These are phyloP conservation scores for Atethmia centrago DNA, from an alignment of 2,888 invertebrate genomes.

Conservation along the genomic window DNA sequence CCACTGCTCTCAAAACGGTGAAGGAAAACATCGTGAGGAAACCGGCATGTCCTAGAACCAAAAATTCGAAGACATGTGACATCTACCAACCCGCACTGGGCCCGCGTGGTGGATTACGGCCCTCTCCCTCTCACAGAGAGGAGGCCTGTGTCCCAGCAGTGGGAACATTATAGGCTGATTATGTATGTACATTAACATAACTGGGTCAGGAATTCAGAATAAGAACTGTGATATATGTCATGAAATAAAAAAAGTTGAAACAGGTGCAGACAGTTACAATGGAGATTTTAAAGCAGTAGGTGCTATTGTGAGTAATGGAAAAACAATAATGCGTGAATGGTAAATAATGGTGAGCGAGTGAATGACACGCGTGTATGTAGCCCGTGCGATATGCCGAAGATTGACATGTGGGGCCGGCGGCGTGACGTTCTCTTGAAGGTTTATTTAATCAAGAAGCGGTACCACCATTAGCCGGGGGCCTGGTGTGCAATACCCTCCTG, in stretches of 20 bases:
- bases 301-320: slow-evolving; percentile 42
- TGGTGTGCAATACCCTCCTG: slow-evolving; percentile 79
- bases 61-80: too few relatives aligned
- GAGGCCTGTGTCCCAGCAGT: too few relatives aligned
- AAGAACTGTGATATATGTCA: slow-evolving; percentile 45
- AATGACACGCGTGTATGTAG: slow-evolving; percentile 70
- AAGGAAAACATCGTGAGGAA: too few relatives aligned
- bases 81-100: too few relatives aligned
- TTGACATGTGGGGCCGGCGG: slow-evolving; percentile 80
- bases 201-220: slow-evolving; percentile 60
- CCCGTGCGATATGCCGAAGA: slow-evolving; percentile 84
- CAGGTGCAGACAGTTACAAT: slow-evolving; percentile 44
- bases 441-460: slow-evolving; percentile 89
- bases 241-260: slow-evolving; percentile 37
- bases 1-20: too few relatives aligned
- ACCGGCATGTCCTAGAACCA: too few relatives aligned
- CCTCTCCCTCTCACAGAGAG: too few relatives aligned
- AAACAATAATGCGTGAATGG: slow-evolving; percentile 64
- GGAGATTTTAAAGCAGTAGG: slow-evolving; percentile 50
- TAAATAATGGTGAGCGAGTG: slow-evolving; percentile 70
- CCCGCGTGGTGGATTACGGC: too few relatives aligned
- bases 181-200: slow-evolving; percentile 56
- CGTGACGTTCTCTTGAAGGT: slow-evolving; percentile 85
- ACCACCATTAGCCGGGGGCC: slow-evolving; percentile 77
- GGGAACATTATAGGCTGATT: too few relatives aligned